phyloP scores from a whole-genome alignment of 2,888 invertebrate species.

The Tyria jacobaeae region DNA sequence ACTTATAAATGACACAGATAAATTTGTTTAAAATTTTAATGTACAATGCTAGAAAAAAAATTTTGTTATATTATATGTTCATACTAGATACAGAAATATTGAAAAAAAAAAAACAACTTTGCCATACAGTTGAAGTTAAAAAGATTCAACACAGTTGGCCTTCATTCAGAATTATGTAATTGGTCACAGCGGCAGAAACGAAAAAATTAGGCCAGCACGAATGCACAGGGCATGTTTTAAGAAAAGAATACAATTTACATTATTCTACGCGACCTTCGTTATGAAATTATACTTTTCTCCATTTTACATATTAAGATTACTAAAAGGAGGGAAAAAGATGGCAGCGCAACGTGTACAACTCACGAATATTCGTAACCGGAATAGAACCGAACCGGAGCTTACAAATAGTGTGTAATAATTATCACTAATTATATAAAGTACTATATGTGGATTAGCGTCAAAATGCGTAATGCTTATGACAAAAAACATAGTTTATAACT shows the following conservation, averaged over 20 bases:
- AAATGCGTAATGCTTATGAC: no score
- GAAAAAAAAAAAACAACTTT: slow-evolving; percentile 6
- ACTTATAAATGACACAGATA: neutral
- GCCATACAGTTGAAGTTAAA: slow-evolving; percentile 45
- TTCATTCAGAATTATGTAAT: slow-evolving; percentile 66
- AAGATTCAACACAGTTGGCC: slow-evolving; percentile 60
- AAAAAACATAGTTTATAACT: no score
- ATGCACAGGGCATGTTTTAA: slow-evolving; percentile 48
- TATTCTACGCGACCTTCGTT: slow-evolving; percentile 39
- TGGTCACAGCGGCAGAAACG: slow-evolving; percentile 57
- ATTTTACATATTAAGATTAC: slow-evolving; percentile 43
- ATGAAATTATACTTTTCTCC: slow-evolving; percentile 40
- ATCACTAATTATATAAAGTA: no score
- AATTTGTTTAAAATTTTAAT: neutral
- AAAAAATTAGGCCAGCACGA: slow-evolving; percentile 56
- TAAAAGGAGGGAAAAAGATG: slow-evolving; percentile 39
- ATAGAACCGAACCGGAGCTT: no score
- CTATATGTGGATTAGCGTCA: no score
- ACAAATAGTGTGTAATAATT: no score
- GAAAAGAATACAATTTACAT: slow-evolving; percentile 48
- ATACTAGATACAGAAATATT: neutral
- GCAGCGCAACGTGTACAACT: slow-evolving; percentile 20
- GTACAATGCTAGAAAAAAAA: neutral
- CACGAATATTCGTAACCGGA: no score
- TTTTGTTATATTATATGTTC: neutral